A percentile compares a stretch with the other conserved stretches of the same genome.
These are phyloP conservation scores for Halcyon badia DNA, from an alignment of 2,797 vertebrate genomes.

Conservation along the genomic window DNA sequence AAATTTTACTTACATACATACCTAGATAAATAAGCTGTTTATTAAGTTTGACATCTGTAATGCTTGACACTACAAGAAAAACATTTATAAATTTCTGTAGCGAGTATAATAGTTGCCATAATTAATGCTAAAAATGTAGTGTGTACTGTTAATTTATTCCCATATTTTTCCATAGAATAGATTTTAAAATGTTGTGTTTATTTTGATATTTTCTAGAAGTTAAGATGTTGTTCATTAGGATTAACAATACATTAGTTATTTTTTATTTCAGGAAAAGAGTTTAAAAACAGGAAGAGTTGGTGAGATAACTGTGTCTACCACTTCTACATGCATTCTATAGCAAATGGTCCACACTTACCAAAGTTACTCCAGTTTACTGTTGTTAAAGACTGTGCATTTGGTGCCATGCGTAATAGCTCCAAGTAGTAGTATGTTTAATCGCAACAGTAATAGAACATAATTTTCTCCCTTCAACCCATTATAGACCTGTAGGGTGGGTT, in stretches of 20 bases:
- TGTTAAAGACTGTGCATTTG: neutral
- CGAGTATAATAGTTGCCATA: neutral
- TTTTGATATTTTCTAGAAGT: neutral
- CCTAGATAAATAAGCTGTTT: constrained; percentile 33
- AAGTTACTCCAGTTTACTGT: neutral
- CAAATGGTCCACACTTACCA: neutral
- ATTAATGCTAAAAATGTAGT: neutral
- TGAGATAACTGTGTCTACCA: neutral
- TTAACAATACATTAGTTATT: neutral
- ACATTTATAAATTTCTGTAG: neutral
- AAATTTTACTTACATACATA: constrained; percentile 29
- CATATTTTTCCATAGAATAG: neutral
- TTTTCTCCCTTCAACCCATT: neutral
- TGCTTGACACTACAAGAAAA: constrained; percentile 30
- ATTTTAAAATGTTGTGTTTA: neutral
- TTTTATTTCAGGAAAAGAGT: neutral
- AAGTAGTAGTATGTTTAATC: neutral
- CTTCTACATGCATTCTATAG: accelerated
- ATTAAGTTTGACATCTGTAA: constrained; percentile 60
- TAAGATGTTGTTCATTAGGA: neutral
- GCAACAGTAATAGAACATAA: neutral
- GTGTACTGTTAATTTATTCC: neutral
- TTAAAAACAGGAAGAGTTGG: neutral
- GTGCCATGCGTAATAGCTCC: neutral
- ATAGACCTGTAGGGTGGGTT: accelerated